phyloP scores from a whole-genome alignment of 35 echinoderm and acorn worm genomes.

The Ophioderma brevispina region DNA sequence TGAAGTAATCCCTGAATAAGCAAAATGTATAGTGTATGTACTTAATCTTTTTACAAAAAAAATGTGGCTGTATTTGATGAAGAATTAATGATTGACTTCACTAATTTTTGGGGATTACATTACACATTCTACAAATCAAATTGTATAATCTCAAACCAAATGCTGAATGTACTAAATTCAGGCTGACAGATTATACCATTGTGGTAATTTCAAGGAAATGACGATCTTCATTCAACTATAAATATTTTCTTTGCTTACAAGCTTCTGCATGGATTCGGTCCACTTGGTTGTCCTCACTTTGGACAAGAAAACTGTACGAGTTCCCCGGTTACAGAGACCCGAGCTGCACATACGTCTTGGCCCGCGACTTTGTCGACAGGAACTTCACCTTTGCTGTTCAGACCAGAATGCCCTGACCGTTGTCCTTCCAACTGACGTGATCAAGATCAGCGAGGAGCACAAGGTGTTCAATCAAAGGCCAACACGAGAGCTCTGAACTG shows the following conservation, averaged over 20 bases:
- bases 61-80: too few species aligned
- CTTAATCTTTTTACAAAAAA: too few species aligned
- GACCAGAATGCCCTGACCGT: constrained; percentile 65
- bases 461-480: constrained; percentile 62
- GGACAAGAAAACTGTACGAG: constrained; percentile 72
- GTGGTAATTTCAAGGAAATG: too few species aligned
- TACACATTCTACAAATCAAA: too few species aligned
- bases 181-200: too few species aligned
- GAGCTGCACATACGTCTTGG: constrained; percentile 79
- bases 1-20: too few species aligned
- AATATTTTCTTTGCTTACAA: constrained; percentile 46
- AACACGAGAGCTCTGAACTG: constrained; percentile 34
- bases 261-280: constrained; percentile 75
- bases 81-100: too few species aligned
- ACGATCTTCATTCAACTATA: too few species aligned
- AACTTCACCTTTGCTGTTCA: constrained; percentile 89
- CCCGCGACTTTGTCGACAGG: constrained; percentile 84
- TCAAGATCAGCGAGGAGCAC: constrained; percentile 41
- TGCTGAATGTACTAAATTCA: too few species aligned
- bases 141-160: too few species aligned
- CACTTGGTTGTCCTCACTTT: constrained; percentile 77
- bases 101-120: too few species aligned
- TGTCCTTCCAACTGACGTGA: constrained; percentile 20
- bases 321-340: constrained; percentile 49
- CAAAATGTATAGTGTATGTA: too few species aligned